Evolutionary conservation across 2,888 invertebrate species (phyloP), one percentile per base, ranked within the genome.

Genomic region (Cinara cedri): DNA sequence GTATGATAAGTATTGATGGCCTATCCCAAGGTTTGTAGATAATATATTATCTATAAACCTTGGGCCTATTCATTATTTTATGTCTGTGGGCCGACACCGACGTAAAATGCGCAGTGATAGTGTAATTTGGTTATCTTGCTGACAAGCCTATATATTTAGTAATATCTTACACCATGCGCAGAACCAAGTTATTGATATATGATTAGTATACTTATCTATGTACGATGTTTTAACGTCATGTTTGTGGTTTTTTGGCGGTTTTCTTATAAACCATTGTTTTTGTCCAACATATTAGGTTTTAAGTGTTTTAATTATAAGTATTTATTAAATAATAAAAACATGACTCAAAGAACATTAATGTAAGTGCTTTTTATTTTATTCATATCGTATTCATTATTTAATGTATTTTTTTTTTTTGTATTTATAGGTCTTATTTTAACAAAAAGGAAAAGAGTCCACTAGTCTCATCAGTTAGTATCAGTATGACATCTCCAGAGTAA

Each of bases 291-390:
- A 10, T 55, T 66, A 3, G 26, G 14, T 76, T 51, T 9, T 21
- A 62, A 42, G n/a, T 9, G 14, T 76, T 51, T 13, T 34, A 62
- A 42, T 24, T 9, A 21, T 3, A 21, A 1, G 54, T 54, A 3
- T 24, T 62, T 57, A 44, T 26, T 57, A 6, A 76, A 9, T n/a
- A 78, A 78, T 3, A 42, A n/a, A 1, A 76, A 70, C 42, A 78
- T 78, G 78, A 70, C 78, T 6, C 78, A 78, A 70, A 78, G 78
- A 51, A 70, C 78, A 1, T 70, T 78, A 51, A 68, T 51, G 78
- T 78, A 51, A 68, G 76, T 76, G 14, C n/a, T 68, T 46, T 70
- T 19, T 49, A 42, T n/a, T 34, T 51, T 42, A 21, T 21, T 42
- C 42, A 26, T 49, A 24, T 42, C 42, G 16, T 49, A 24, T 49